Evolutionary conservation across 53 echinoderm and acorn worm species (phyloP), one percentile per base, ranked within the genome.

Genomic region (Holothuria leucospilota): DNA sequence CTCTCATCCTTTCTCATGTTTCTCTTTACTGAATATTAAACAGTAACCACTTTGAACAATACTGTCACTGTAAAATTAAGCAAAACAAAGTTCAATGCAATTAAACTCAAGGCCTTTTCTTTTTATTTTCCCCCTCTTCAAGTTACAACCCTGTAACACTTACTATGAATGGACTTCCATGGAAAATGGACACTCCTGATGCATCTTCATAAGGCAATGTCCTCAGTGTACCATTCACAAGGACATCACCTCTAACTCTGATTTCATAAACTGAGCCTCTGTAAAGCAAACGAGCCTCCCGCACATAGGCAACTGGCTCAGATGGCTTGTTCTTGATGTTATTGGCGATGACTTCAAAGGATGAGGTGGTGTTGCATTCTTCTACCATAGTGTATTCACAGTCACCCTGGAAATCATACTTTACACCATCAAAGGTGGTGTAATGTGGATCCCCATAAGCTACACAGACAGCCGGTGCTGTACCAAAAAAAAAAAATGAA

Each of bases 371-470:
- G 80, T 46, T 62, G 59, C 93, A 93, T 16, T 69, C 81, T 60
- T 61, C 70, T 56, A 88, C 81, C 29, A 94, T 70, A 41, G 78
- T 89, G 81, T 95, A 95, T 60, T 83, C 67, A 58, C 93, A 93
- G 20, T 88, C 91, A 25, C 95, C 95, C 59, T 91, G 93, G 85
- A 91, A 95, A 82, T 89, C 73, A 73, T 84, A 95, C 21, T 69
- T 23, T 15, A 38, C 39, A 6, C 60, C 68, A 68, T 91, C 91
- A 58, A 91, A 95, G 53, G 95, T 95, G 25, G 23, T 62, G 74
- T 89, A 95, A 81, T 95, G 95, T 61, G 89, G 93, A 65, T 89
- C 91, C 1, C 95, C 93, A 77, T 86, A 85, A 11, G 73, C 75
- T 5, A 82, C 64, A 65, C 89, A 89, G n/a, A 25, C 60, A 13